Base-by-base conservation (phyloP, 2,797 vertebrate species). In the Novumbra hubbsi region DNA sequence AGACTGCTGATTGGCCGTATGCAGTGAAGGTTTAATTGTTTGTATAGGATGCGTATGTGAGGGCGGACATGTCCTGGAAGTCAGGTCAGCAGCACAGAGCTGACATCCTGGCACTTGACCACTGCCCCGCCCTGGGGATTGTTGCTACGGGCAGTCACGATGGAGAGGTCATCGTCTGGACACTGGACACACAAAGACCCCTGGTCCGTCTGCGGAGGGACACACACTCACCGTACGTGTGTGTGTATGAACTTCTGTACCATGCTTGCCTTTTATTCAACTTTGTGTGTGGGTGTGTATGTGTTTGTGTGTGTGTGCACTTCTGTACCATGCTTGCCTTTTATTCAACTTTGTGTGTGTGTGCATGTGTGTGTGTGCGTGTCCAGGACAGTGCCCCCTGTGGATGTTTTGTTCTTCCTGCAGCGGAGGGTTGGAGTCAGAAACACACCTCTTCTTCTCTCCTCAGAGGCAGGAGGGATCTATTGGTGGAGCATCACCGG, bases 101-200 rank as follows among this genome's bases (percentile, higher is more conserved):
- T 21, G 63, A 71, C 4, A 60, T 72, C 50, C 55, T 70, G 30
- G 45, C 75, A 28, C 52, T 62, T 0, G 71, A 64, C 24, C 66
- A 32, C 24, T 30, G 48, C 9, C 65, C 74, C 15, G 15, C 30
- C n/a, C 75, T 80, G 9, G 73, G 49, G 14, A 78, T 76, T 24
- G 30, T 71, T n/a, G 76, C 79, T 34, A 65, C 78, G 0, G 74
- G 67, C 24, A 77, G 76, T 45, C 82, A 72, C 4, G 82, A 76
- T 69, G 84, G 79, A 8, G 81, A 87, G 64, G 75, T 79, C 27
- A 71, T 81, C 1, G 19, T 75, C 57, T 83, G 81, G 81, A 73
- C 67, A 11, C 21, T 71, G 28, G 72, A 78, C 48, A 79, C 76
- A 1, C 83, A 81, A 73, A n/a, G 49, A 6, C 28, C 72, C 11